Evolutionary conservation across 2,888 invertebrate species (phyloP), one percentile per base, ranked within the genome.

Genomic region (Calliopum simillimum): DNA sequence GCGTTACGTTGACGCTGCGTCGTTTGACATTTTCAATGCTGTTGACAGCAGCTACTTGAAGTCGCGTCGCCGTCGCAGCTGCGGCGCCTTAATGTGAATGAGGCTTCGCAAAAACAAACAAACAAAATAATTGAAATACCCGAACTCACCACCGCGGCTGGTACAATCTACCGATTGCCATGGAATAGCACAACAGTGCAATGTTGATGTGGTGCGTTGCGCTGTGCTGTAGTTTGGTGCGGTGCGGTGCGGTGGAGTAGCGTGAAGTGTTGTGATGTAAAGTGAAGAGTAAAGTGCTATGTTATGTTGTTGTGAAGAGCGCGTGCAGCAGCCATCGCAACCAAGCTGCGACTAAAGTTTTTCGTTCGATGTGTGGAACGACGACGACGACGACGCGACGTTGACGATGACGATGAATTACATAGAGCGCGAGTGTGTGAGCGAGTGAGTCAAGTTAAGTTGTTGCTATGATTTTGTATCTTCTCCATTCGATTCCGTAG

Each of bases 331-430:
- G 33, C 33, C 33, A 33, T 8, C 33, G 33, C 33, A 33, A 8
- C 33, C 33, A 33, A 5, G 33, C 33, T 33, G 33, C 33, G 33
- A 33, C 33, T 33, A 33, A 33, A 33, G 33, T 33, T 33, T 33
- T 8, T 33, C n/a, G 62, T 53, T 44, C 61, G 68, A 68, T 55
- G 63, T 55, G 64, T 61, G 61, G 62, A 68, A 65, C 59, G 58
- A 70, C n/a, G 41, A 61, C 66, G 71, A 70, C 74, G 72, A 74
- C 70, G 70, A 68, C 75, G 71, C 71, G 68, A 70, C 70, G 72
- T 53, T 69, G 61, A 65, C 59, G 58, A 70, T 13, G 41, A 61
- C 66, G 61, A 68, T 53, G 53, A 68, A 61, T 53, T 61, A 68
- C 33, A 55, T 68, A 69, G 70, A 69, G 65, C 68, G 61, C 69